These are phyloP conservation scores for Hydrolagus affinis DNA, from an alignment of 2,113 vertebrate species.

Conservation along the genomic window DNA sequence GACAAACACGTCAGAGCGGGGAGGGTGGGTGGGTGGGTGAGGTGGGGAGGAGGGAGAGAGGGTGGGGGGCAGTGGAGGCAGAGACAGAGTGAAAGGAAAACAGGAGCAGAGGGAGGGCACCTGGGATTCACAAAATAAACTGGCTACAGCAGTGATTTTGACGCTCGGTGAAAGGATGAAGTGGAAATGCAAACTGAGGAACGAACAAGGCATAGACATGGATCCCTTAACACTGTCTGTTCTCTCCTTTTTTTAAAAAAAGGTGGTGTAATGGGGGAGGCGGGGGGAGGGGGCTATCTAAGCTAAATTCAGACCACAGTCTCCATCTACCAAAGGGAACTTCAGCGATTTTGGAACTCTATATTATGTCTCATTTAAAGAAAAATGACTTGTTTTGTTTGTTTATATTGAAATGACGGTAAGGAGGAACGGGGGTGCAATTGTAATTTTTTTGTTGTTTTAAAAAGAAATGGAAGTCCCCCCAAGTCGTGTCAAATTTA, in stretches of 20 bases:
- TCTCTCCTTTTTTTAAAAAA: too few relatives aligned
- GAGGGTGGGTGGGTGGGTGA: slow-evolving; percentile 39
- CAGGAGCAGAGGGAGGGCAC: slow-evolving; percentile 42
- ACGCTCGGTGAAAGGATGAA: background rate
- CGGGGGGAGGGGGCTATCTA: too few relatives aligned
- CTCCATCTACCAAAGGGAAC: background rate
- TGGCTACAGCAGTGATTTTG: background rate
- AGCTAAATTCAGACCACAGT: background rate
- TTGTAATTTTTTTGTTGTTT: slow-evolving; percentile 44
- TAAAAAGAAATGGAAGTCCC: background rate
- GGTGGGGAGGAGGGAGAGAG: too few relatives aligned
- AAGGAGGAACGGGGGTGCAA: slow-evolving; percentile 33
- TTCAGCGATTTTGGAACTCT: background rate
- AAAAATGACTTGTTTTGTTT: background rate
- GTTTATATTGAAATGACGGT: background rate
- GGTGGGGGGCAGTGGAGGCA: slow-evolving; percentile 61
- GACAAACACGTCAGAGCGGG: background rate
- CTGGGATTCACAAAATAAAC: background rate
- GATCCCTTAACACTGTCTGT: background rate
- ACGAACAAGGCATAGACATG: background rate
- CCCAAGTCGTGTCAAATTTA: slow-evolving; percentile 41
- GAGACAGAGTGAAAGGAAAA: slow-evolving; percentile 50
- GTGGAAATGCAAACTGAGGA: background rate
- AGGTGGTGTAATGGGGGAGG: too few relatives aligned
- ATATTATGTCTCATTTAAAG: background rate